These are phyloP conservation scores for Yponomeuta cagnagella DNA, from an alignment of 2,888 invertebrate species.

Conservation along the genomic window DNA sequence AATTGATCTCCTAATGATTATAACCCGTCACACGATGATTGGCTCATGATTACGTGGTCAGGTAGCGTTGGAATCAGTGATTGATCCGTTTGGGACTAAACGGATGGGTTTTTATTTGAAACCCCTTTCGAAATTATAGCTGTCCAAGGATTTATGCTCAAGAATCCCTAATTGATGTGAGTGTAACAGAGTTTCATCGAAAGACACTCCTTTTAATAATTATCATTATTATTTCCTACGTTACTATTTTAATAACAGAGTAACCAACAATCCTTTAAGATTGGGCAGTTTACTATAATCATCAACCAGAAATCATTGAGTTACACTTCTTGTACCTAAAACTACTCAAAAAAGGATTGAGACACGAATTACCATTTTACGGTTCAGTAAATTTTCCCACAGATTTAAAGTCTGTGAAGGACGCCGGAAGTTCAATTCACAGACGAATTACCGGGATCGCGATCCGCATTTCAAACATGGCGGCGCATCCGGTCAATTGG, in stretches of 20 bases:
- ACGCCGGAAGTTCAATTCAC: constrained; percentile 56
- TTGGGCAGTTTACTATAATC: background rate
- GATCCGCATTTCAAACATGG: constrained; percentile 57
- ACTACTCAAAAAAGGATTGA: constrained; percentile 1
- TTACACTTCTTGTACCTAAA: too few relatives aligned
- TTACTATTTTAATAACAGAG: too few relatives aligned
- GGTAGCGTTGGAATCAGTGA: background rate
- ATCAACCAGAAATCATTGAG: too few relatives aligned
- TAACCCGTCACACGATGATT: background rate
- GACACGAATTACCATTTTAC: constrained; percentile 22
- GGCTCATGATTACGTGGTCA: background rate
- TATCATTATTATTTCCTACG: background rate
- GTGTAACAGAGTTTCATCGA: background rate
- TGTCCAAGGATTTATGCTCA: constrained; percentile 1
- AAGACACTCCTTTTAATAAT: background rate
- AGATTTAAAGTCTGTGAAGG: constrained; percentile 34
- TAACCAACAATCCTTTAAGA: background rate
- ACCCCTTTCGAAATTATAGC: background rate
- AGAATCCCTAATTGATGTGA: background rate
- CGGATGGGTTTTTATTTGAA: background rate
- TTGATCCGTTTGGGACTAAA: background rate
- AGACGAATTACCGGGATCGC: constrained; percentile 58
- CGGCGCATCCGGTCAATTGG: constrained; percentile 48
- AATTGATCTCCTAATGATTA: background rate
- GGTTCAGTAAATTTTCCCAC: constrained; percentile 53